phyloP scores from a whole-genome alignment of 2,113 vertebrate species.

The Strigops habroptila region DNA sequence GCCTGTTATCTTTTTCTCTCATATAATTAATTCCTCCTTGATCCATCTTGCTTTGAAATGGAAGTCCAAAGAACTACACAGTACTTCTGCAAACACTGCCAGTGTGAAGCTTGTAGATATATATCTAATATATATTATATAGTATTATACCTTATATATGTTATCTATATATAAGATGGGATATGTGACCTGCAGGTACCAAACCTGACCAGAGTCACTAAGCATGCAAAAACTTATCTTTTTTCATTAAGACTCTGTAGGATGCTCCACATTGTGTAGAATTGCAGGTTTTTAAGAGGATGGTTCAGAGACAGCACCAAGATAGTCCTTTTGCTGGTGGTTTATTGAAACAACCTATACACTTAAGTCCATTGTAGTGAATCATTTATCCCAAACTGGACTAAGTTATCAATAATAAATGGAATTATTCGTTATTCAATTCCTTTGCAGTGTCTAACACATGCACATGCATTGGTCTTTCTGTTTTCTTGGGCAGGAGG shows the following conservation, averaged over 20 bases:
- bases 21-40: neutral
- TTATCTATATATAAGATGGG: neutral
- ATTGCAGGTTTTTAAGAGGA: neutral
- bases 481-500: no score
- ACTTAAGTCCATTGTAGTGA: neutral
- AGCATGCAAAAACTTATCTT: neutral
- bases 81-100: neutral
- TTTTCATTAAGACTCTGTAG: neutral
- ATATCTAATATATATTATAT: neutral
- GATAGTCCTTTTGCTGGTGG: neutral
- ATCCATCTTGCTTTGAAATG: neutral
- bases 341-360: neutral
- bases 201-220: neutral
- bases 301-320: neutral
- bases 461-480: no score
- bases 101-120: neutral
- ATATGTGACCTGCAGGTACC: neutral
- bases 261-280: neutral
- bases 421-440: neutral
- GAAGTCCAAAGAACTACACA: neutral
- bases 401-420: neutral
- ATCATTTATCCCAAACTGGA: neutral
- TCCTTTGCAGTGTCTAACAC: no score
- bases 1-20: neutral
- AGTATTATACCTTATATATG: no score